Evolutionary conservation across 2,888 invertebrate species (phyloP).

Genomic region (Cabera pusaria): DNA sequence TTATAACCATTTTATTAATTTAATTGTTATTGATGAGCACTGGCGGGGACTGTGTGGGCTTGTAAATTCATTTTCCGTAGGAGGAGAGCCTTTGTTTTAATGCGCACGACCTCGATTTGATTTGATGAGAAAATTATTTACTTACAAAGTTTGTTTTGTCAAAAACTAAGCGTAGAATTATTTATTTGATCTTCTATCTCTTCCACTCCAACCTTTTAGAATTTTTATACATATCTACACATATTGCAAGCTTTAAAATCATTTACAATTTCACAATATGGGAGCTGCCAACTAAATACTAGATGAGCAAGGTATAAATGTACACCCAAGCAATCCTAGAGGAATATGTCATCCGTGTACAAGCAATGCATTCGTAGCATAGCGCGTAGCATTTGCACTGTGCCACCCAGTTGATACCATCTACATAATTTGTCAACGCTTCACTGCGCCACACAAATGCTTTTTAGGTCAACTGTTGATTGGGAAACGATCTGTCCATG

Average conservation of each 20-base stretch:
- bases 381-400: too few relatives aligned
- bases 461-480: conserved; percentile 79
- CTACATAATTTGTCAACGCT: conserved; percentile 74
- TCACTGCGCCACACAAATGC: conserved; percentile 72
- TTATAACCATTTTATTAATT: conserved; percentile 78
- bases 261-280: too few relatives aligned
- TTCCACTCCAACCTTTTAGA: too few relatives aligned
- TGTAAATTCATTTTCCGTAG: conserved; percentile 52
- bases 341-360: too few relatives aligned
- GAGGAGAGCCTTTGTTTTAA: conserved; percentile 50
- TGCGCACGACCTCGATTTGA: conserved; percentile 26
- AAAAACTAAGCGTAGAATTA: too few relatives aligned
- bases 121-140: conserved; percentile 19
- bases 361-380: too few relatives aligned
- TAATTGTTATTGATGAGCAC: conserved; percentile 73
- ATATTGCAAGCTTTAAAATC: too few relatives aligned
- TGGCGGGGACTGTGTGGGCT: conserved; percentile 59
- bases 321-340: too few relatives aligned
- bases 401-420: conserved; percentile 58
- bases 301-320: too few relatives aligned
- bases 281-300: too few relatives aligned
- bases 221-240: too few relatives aligned
- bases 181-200: too few relatives aligned
- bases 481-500: conserved; percentile 80
- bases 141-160: conserved; percentile 7